Evolutionary conservation across 2,888 invertebrate genomes (phyloP).

Genomic region (Griposia aprilina): DNA sequence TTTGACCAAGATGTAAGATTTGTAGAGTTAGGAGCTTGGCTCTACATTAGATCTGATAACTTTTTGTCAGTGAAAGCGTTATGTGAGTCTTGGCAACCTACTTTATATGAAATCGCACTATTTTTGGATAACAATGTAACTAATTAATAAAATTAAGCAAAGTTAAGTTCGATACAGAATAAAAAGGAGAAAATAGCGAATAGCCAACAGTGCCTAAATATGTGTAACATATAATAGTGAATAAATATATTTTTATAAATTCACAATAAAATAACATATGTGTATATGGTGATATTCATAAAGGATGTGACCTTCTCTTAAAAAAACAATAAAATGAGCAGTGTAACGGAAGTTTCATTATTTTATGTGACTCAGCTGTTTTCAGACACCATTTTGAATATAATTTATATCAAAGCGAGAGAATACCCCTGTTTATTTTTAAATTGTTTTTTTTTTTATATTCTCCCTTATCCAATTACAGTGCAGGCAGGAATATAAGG

Average conservation of each 20-base stretch:
- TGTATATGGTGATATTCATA: neutral
- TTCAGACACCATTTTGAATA: conserved; percentile 34
- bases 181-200: too few relatives aligned
- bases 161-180: too few relatives aligned
- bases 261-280: neutral
- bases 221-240: too few relatives aligned
- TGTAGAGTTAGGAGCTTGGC: too few relatives aligned
- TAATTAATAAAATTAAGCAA: too few relatives aligned
- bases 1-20: too few relatives aligned
- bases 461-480: conserved; percentile 24
- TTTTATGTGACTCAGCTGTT: conserved; percentile 46
- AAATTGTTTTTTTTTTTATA: conserved; percentile 45
- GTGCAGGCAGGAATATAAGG: conserved; percentile 27
- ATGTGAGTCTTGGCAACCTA: too few relatives aligned
- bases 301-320: conserved; percentile 18
- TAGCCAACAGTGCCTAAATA: neutral
- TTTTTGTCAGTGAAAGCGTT: too few relatives aligned
- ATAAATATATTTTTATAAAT: neutral
- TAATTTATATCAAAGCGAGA: conserved; percentile 31
- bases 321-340: conserved; percentile 35
- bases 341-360: conserved; percentile 51
- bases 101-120: too few relatives aligned
- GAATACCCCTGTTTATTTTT: conserved; percentile 36
- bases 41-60: too few relatives aligned
- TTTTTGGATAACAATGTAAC: too few relatives aligned